phyloP scores from a whole-genome alignment of 2,113 vertebrate genomes.

The Oenanthe oenanthe region DNA sequence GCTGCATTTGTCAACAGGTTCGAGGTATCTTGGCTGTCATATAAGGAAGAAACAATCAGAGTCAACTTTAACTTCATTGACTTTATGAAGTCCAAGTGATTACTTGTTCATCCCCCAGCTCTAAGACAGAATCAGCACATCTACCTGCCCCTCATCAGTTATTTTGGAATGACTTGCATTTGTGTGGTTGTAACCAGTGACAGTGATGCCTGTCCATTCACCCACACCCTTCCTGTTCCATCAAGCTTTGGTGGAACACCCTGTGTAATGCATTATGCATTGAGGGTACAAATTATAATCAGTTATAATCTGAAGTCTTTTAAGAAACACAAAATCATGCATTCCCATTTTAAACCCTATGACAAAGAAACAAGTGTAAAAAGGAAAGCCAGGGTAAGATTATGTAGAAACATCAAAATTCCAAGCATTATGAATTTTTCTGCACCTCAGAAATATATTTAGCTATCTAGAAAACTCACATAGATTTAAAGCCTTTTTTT shows the following conservation, averaged over 20 bases:
- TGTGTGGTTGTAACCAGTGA: neutral
- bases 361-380: neutral
- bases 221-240: neutral
- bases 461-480: neutral
- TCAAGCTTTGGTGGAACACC: neutral
- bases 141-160: neutral
- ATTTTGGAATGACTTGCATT: neutral
- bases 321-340: neutral
- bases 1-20: conserved; percentile 90
- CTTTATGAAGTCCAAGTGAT: fast-evolving
- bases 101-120: neutral
- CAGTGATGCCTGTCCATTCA: neutral
- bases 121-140: neutral
- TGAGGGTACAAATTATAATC: neutral
- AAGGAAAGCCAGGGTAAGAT: neutral
- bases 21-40: conserved; percentile 81
- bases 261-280: neutral
- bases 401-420: neutral
- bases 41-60: neutral
- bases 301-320: neutral
- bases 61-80: neutral
- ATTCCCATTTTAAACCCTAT: neutral
- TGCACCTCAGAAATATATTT: neutral
- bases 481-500: neutral
- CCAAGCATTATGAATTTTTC: neutral